Percentiles rank a stretch among this genome's conserved stretches.
phyloP scores from a whole-genome alignment of 2,113 vertebrate species.

The Aldabrachelys gigantea region DNA sequence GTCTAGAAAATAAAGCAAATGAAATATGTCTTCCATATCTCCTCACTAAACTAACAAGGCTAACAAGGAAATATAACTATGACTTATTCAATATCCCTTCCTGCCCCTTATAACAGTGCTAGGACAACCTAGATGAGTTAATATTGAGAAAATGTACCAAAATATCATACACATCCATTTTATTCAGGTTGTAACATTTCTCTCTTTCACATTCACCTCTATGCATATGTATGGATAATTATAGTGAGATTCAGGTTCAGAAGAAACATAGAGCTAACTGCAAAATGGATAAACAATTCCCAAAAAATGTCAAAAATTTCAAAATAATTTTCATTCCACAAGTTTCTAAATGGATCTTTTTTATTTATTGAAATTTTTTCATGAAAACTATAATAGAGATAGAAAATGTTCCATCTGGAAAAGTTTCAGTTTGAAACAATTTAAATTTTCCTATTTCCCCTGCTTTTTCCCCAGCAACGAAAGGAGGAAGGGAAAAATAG shows the following conservation, averaged over 20 bases:
- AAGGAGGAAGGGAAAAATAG: neutral
- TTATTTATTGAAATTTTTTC: neutral
- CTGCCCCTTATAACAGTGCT: neutral
- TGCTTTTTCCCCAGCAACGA: neutral
- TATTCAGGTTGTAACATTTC: fast-evolving
- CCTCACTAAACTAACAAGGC: neutral
- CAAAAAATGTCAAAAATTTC: neutral
- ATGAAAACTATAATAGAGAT: neutral
- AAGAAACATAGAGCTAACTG: neutral
- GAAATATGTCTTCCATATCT: neutral
- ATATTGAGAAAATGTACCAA: neutral
- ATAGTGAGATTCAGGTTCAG: neutral
- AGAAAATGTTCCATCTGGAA: neutral
- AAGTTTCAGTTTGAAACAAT: neutral
- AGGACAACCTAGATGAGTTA: constrained; percentile 3
- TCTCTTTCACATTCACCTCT: neutral
- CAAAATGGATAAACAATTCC: neutral
- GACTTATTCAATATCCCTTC: neutral
- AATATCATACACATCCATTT: neutral
- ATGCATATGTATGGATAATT: neutral
- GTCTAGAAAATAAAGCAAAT: neutral
- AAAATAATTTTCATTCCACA: neutral
- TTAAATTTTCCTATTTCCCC: neutral
- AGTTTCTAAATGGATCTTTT: neutral
- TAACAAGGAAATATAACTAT: neutral